Base-by-base conservation (phyloP, 2,888 invertebrate species). In the Pristionchus mayeri region DNA sequence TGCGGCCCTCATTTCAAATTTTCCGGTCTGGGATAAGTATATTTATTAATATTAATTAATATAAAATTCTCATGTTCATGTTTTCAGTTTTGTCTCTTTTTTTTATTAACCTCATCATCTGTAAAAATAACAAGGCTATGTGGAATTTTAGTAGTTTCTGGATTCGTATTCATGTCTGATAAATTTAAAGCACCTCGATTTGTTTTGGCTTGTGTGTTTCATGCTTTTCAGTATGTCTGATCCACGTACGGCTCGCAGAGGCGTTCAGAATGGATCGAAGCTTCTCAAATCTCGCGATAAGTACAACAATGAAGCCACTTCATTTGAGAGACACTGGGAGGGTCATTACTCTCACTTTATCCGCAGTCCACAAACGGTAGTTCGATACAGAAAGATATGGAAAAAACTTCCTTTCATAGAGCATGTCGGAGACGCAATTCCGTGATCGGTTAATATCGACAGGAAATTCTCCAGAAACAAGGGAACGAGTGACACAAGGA, bases 401-500 rank as follows among this genome's bases (percentile, higher is more conserved):
- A 1, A 13, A 63, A 63, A 30, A 1, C 1, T 37, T 11, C 52
- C 40, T 57, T 80, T 40, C 57, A n/a, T 27, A 80, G 80, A 57
- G 7, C 16, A n/a, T 80, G 40, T 80, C 80, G n/a, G 80, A 80
- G 18, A 13, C 54, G 27, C 40, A 37, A 13, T 80, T 80, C 21
- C 80, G 80, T 13, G 82, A 82, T 48, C 63, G 82, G 21, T 37
- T 82, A 9, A 82, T 82, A 34, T 34, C 63, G 44, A 44, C 40
- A 27, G 82, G 16, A 48, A 50, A 40, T 40, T 63, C 67, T 1
- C 82, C 7, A 21, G 63, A 63, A 4, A 63, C 63, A 34, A 63
- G 82, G 24, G 82, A 82, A 30, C 67, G 37, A 30, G 67, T 82
- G 7, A 67, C 48, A 44, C 82, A 82, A 34, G 82, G 67, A 27